Conservation (phyloP, 35 echinoderm and acorn worm species). For the Ptychodera flava region DNA sequence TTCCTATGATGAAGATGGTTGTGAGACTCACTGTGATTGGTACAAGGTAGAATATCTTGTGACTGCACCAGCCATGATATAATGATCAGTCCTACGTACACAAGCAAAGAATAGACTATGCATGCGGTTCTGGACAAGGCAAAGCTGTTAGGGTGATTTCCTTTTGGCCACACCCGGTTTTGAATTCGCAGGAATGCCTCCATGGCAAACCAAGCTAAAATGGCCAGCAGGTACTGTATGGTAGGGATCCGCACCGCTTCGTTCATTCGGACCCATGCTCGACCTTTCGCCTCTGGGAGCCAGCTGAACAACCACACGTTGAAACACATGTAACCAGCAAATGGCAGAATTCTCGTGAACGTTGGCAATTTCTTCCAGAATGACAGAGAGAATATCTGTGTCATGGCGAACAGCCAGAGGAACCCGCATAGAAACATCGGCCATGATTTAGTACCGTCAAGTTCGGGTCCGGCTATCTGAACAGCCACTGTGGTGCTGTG, state of each 20-base stretch:
- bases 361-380: constrained; percentile 72
- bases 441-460: constrained; percentile 43
- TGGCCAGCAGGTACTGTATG: constrained; percentile 45
- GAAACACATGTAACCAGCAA: constrained; percentile 27
- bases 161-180: not conserved
- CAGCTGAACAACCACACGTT: constrained; percentile 37
- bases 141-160: not conserved
- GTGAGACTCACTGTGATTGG: not conserved
- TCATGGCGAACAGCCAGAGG: constrained; percentile 71
- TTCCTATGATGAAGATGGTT: not conserved
- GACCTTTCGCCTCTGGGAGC: constrained; percentile 38
- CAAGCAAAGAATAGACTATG: not conserved
- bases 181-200: constrained; percentile 46
- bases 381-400: constrained; percentile 60
- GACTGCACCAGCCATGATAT: not conserved
- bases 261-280: constrained; percentile 48
- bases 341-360: constrained; percentile 44
- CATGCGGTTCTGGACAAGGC: not conserved
- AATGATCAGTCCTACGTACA: not conserved
- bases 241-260: constrained; percentile 63
- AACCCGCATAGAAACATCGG: constrained; percentile 92
- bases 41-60: not conserved
- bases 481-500: constrained; percentile 64
- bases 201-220: constrained; percentile 52
- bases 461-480: constrained; percentile 67